Base-by-base conservation (phyloP, 1,140 invertebrate genomes). In the Bombus superbus region DNA sequence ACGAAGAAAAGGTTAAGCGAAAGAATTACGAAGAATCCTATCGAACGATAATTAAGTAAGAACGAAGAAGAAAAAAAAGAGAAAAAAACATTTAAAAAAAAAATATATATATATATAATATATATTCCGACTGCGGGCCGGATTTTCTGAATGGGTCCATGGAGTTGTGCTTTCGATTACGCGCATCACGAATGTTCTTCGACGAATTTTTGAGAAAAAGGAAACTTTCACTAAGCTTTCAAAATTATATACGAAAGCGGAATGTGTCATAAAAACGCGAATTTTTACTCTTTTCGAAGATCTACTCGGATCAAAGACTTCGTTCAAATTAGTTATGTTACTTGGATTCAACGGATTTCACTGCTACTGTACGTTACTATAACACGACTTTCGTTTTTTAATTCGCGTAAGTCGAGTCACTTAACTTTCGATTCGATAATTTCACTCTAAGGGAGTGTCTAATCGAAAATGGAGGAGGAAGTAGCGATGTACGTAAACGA, bases 131-230 rank as follows among this genome's bases (percentile, higher is more conserved):
- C 83, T 87, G 85, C 89, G 88, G 89, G 89, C 89, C 89, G 89
- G 89, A 92, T 92, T 89, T 90, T 74, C 77, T 87, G 89, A 92
- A 91, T 91, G 92, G 90, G 91, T 92, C 90, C 91, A 91, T 74
- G 92, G 86, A 89, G 83, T 91, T 91, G 91, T 77, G 83, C 81
- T 91, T 82, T 92, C 81, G 72, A 72, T 25, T 40, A 72, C 40
- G 35, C 57, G 57, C 62, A 62, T 18, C 11, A 28, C 10, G n/a
- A 75, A 35, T 15, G n/a, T 2, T 53, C 44, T 38, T 57, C 47
- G 47, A 53, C 8, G 10, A 11, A 28, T 9, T 18, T 72, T 40
- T 18, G 28, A 42, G 5, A 44, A 42, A 72, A 42, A 8, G 8
- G 28, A 72, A 42, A 42, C 1, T n/a, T n/a, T 72, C 28, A 0